Evolutionary conservation across 2,113 vertebrate genomes (phyloP), one percentile per base, ranked within the genome.

Genomic region (Centropristis striata): DNA sequence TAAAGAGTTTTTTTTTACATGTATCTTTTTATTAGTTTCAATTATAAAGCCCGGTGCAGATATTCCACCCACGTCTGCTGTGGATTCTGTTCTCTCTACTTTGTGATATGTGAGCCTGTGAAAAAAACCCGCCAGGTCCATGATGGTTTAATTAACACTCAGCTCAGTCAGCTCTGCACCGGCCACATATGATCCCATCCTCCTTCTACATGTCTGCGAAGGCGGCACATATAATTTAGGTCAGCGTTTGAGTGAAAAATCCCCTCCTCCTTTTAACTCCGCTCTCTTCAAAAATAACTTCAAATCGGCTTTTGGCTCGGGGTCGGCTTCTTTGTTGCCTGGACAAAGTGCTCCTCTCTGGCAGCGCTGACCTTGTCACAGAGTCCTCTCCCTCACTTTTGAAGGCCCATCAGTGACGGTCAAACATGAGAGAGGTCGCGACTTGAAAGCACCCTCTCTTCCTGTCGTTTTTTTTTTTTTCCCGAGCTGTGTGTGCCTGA

Each of bases 281-380:
- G 0, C 66, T 73, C 55, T 60, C 16, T 42, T 64, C 46, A 44
- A 73, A 80, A 65, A 80, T 61, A 63, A 73, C 71, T 86, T 77
- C 46, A 80, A 71, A 80, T 76, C 13, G 18, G 37, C 76, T 74
- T 66, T 80, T 58, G 49, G 67, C 71, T 51, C 0, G 0, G 11
- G 25, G 41, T 64, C 11, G 27, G 6, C 60, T 25, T 28, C 78
- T 87, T 83, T 89, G 78, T 85, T 53, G 50, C 53, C 10, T 4
- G 70, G 80, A 78, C 83, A 81, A 79, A 76, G 61, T 82, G 75
- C 64, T 83, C 16, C 20, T 63, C 67, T 61, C 75, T 64, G 36
- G 6, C 73, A 42, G 27, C 4, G 59, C 47, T 72, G 90, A 89
- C 92, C 91, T 92, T 82, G 89, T 78, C 74, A 4, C 78, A 3